Evolutionary conservation across 35 echinoderm and acorn worm genomes (phyloP).

Genomic region (Strongylocentrotus purpuratus): DNA sequence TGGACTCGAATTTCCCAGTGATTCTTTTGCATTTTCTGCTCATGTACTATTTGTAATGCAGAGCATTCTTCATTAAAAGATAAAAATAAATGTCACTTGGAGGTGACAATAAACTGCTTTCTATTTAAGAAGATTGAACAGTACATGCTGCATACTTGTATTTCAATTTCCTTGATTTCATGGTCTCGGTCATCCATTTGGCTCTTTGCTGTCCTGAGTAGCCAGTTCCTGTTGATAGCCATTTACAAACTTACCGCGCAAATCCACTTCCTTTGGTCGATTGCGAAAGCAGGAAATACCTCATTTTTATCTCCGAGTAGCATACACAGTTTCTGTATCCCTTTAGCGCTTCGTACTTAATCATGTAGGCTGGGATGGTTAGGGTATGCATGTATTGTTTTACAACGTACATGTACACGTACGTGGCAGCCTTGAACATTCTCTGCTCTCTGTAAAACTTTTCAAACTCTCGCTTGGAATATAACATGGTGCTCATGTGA

Average conservation of each 20-base stretch:
- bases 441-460: not conserved
- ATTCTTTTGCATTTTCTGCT: no score
- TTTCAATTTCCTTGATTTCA: not conserved
- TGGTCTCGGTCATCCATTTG: not conserved
- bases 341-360: not conserved
- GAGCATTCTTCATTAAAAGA: no score
- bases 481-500: not conserved
- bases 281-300: slow-evolving; percentile 5
- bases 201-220: not conserved
- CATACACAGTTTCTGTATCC: not conserved
- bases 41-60: no score
- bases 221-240: not conserved
- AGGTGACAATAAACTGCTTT: no score
- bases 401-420: not conserved
- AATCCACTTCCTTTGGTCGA: not conserved
- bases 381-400: no score
- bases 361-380: no score
- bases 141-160: no score
- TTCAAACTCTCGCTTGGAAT: not conserved
- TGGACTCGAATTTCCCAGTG: no score
- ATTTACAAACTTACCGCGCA: not conserved
- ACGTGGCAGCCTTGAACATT: not conserved
- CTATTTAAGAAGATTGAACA: no score
- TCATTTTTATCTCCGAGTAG: not conserved
- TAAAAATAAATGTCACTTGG: no score